Base-by-base conservation (phyloP, 2,797 vertebrate genomes). In the Sebastes kiyomatsui region DNA sequence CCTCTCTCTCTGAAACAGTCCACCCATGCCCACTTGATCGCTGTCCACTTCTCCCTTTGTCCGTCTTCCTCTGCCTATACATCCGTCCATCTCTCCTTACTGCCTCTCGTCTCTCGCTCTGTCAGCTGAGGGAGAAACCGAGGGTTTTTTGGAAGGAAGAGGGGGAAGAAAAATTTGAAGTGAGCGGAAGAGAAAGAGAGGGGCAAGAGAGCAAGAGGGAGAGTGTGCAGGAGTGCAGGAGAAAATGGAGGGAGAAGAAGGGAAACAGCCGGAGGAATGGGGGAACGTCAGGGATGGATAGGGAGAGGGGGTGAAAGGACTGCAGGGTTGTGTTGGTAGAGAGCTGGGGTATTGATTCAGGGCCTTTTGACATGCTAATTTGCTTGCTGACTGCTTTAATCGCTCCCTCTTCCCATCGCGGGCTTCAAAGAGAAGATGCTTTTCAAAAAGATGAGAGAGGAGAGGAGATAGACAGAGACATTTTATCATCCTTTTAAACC, bases 321-420 rank as follows among this genome's bases (percentile, higher is more conserved):
- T 88, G 83, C 81, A 74, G 90, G 87, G 86, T 87, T 83, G 93
- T 91, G 91, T 90, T 91, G 91, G 88, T 91, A 84, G 90, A 91
- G 93, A 87, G 90, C 92, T n/a, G 81, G 92, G 75, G 91, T 96
- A 97, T 97, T 96, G 96, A 97, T 96, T 96, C 80, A 2, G 75
- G 75, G 91, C 92, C 96, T 96, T 97, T 97, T 97, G 95, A 96
- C 94, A 97, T 96, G 95, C 92, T 97, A 96, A 97, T 97, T 95
- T 95, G 85, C 95, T 96, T 88, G 91, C 90, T 91, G 92, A 94
- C 94, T 93, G 94, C 95, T 96, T 96, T 95, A 94, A 93, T 93
- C 94, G 92, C 92, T 95, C 90, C 62, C 90, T 90, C 94, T 93
- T 92, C 92, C 92, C 94, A 95, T 93, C 75, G 55, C 87, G 7